A percentile compares a stretch with the other conserved stretches of the same genome.
Conservation (phyloP, 92 coral and sea anemone species). For the Virgularia gustaviana region DNA sequence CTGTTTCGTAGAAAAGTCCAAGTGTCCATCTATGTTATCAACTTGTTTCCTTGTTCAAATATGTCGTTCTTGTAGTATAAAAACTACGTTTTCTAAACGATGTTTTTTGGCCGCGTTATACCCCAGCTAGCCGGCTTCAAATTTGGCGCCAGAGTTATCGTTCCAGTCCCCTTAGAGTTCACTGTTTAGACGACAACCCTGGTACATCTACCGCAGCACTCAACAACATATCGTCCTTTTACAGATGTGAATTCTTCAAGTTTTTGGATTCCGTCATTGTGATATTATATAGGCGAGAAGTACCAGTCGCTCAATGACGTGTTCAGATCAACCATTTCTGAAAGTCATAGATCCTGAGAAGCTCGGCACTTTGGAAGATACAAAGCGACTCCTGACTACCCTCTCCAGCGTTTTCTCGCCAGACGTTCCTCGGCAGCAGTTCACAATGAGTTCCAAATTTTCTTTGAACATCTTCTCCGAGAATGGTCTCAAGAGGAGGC, state of each 20-base stretch:
- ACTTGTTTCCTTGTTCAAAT: too few relatives aligned
- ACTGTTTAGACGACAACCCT: slow-evolving; percentile 22
- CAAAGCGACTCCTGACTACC: slow-evolving; percentile 1
- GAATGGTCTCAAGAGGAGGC: slow-evolving; percentile 1
- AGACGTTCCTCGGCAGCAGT: slow-evolving; percentile 20
- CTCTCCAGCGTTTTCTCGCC: slow-evolving; percentile 6
- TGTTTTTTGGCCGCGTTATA: too few relatives aligned
- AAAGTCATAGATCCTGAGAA: background rate
- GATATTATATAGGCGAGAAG: slow-evolving; percentile 11
- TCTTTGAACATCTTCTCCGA: slow-evolving; percentile 21
- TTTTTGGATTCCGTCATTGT: slow-evolving; percentile 7
- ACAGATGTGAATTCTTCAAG: slow-evolving; percentile 6
- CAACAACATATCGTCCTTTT: slow-evolving; percentile 1
- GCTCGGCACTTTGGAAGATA: slow-evolving; percentile 4
- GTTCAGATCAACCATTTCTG: slow-evolving; percentile 18
- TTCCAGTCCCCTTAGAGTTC: too few relatives aligned
- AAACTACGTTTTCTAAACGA: too few relatives aligned
- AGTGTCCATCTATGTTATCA: too few relatives aligned
- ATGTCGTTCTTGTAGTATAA: too few relatives aligned
- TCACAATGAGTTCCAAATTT: slow-evolving; percentile 10
- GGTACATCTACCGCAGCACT: slow-evolving; percentile 5
- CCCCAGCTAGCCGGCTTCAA: too few relatives aligned
- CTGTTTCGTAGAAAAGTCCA: too few relatives aligned
- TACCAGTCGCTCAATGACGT: slow-evolving; percentile 18
- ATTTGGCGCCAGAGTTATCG: too few relatives aligned